Evolutionary conservation across 2,113 vertebrate genomes (phyloP).

Genomic region (Rhineura floridana): DNA sequence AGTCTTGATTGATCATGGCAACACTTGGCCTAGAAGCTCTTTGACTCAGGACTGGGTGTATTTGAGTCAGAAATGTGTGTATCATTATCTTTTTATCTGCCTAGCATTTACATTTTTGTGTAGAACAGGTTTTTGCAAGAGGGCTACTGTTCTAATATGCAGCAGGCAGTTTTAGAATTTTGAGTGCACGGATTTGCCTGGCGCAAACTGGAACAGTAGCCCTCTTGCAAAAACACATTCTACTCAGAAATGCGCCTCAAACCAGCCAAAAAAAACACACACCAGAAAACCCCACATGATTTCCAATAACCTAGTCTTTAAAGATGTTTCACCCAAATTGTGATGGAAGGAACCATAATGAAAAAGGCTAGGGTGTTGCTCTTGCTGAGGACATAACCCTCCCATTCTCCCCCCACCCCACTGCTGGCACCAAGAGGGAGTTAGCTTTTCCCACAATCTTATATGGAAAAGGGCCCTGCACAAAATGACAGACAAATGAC

Average conservation of each 20-base stretch:
- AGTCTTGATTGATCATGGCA: too few species aligned
- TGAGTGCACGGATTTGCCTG: conserved; percentile 7
- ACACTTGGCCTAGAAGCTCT: too few species aligned
- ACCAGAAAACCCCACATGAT: neutral
- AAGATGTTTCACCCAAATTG: neutral
- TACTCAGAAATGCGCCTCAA: too few species aligned
- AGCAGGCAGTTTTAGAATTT: neutral
- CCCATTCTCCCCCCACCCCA: too few species aligned
- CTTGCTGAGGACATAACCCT: neutral
- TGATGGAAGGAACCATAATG: neutral
- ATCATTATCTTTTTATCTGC: too few species aligned
- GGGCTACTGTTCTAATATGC: neutral
- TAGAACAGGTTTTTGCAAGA: too few species aligned
- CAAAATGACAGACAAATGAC: neutral
- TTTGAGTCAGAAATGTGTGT: too few species aligned
- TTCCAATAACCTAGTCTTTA: neutral
- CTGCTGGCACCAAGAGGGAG: neutral
- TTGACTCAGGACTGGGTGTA: too few species aligned
- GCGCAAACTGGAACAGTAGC: neutral
- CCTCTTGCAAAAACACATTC: neutral
- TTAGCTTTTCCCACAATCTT: too few species aligned
- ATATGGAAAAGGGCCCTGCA: too few species aligned
- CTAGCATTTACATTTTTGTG: too few species aligned
- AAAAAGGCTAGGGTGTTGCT: neutral
- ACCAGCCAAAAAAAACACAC: neutral